These are phyloP conservation scores for Centruroides sculpturatus DNA, from an alignment of 1,140 invertebrate genomes.

Conservation along the genomic window DNA sequence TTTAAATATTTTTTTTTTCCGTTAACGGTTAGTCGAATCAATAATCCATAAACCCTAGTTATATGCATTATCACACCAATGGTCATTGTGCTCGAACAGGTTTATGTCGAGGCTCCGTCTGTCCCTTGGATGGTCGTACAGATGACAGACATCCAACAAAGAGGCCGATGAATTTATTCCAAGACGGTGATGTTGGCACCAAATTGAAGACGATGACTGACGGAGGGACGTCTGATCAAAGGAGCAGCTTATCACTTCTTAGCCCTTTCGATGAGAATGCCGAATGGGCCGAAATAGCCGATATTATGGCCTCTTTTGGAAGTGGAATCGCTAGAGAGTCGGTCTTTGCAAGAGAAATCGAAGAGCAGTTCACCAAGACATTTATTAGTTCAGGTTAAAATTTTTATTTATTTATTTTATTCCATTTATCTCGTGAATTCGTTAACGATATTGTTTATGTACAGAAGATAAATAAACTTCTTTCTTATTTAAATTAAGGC, in stretches of 20 bases:
- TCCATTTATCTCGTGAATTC: too few relatives aligned
- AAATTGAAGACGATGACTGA: conserved; percentile 1
- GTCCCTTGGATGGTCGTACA: conserved; percentile 3
- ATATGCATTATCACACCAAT: too few relatives aligned
- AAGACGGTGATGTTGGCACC: neutral
- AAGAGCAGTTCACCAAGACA: conserved; percentile 53
- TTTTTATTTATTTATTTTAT: too few relatives aligned
- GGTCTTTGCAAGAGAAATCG: conserved; percentile 64
- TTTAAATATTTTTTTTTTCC: too few relatives aligned
- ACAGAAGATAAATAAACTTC: too few relatives aligned
- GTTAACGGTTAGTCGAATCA: too few relatives aligned
- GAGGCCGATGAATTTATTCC: conserved; percentile 1
- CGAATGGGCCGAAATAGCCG: conserved; percentile 64
- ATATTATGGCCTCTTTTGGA: conserved; percentile 32
- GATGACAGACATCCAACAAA: neutral
- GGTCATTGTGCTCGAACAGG: conserved; percentile 5
- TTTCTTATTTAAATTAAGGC: too few relatives aligned
- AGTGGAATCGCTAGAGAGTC: conserved; percentile 47
- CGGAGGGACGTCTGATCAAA: conserved; percentile 5
- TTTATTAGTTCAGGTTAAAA: conserved; percentile 20
- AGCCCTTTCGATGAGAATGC: conserved; percentile 83
- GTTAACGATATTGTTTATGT: too few relatives aligned
- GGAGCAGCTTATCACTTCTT: conserved; percentile 46
- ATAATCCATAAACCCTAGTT: too few relatives aligned
- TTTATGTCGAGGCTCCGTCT: conserved; percentile 15